These are phyloP conservation scores for Synaphobranchus kaupii DNA, from an alignment of 2,797 vertebrate genomes.

Conservation along the genomic window DNA sequence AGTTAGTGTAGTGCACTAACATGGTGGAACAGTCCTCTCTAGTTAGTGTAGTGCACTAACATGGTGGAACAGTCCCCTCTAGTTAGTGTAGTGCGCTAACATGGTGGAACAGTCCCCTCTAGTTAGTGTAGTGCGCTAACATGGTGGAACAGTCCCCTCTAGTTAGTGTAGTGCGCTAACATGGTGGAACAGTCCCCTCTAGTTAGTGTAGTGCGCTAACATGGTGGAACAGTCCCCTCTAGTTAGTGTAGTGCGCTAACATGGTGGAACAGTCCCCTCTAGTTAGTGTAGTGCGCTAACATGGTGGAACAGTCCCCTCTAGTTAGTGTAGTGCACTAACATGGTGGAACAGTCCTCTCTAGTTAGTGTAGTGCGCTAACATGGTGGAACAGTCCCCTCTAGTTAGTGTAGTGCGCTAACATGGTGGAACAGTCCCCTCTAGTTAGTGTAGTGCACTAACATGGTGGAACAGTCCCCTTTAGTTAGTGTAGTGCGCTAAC, in stretches of 20 bases:
- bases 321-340: neutral
- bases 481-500: neutral
- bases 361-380: no score
- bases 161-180: neutral
- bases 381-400: neutral
- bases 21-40: no score
- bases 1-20: neutral
- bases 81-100: neutral
- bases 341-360: no score
- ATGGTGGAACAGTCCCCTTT: neutral
- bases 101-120: neutral
- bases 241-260: neutral
- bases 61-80: neutral
- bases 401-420: neutral
- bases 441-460: neutral
- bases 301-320: neutral
- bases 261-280: neutral
- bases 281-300: neutral
- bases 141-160: neutral
- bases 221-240: neutral
- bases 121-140: neutral
- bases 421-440: neutral
- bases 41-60: no score
- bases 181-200: no score
- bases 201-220: no score